Conservation (phyloP, 2,113 vertebrate genomes). For the Cryptomyrus ogoouensis region DNA sequence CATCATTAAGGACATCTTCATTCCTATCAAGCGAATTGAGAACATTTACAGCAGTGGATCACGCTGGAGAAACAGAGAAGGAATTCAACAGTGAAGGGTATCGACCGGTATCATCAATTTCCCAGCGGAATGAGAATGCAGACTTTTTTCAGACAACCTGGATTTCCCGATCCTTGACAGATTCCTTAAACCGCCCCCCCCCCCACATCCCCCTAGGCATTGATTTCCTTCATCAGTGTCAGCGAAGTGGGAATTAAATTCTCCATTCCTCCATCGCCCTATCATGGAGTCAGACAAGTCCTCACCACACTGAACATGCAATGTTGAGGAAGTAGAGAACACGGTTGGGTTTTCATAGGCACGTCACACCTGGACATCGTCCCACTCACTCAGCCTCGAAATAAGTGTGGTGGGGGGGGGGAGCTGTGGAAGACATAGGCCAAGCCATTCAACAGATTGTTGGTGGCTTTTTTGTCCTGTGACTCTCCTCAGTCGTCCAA, state of each 20-base stretch:
- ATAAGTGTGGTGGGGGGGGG: background rate
- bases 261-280: background rate
- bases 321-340: background rate
- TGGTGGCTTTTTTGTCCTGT: background rate
- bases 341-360: background rate
- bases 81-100: background rate
- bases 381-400: background rate
- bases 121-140: background rate
- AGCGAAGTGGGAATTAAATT: constrained; percentile 1
- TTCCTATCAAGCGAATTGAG: background rate
- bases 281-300: background rate
- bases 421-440: background rate
- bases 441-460: background rate
- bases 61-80: background rate
- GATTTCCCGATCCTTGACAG: background rate
- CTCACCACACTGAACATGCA: background rate
- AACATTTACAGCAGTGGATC: background rate
- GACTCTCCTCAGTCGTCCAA: background rate
- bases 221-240: background rate
- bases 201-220: background rate
- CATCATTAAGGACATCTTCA: background rate
- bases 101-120: background rate
- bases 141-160: background rate
- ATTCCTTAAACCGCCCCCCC: background rate
- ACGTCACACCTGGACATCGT: background rate